Evolutionary conservation across 2,888 invertebrate species (phyloP), one percentile per base, ranked within the genome.

Genomic region (Dioctria rufipes): DNA sequence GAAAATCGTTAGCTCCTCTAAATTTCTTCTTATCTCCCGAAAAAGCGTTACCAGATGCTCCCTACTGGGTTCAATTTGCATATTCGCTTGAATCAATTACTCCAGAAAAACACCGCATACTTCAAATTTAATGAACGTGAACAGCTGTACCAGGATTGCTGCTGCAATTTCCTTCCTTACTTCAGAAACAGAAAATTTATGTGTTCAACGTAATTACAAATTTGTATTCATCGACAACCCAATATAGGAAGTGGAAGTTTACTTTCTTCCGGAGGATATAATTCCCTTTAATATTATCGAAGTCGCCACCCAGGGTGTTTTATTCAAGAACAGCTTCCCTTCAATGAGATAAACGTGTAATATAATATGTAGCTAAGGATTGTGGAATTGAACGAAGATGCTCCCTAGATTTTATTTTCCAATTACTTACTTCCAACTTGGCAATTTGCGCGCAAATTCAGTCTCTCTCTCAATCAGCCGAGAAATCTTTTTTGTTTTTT

Each of bases 181-280:
- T 54, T 5, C 61, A 6, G 4, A n/a, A 60, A 60, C 42, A 42
- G 73, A 81, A 25, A 25, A 81, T 81, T 81, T 81, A 81, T 77
- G 80, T 73, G 75, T 77, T 69, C 60, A 65, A 81, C 65, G 67
- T 81, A 81, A 81, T 81, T 81, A 81, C 79, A 75, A 80, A 54
- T 81, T 81, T 81, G 81, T 81, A 81, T 80, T 81, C 80, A 75
- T 49, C 66, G 81, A 67, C 39, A 60, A 39, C 73, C 8, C n/a
- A 39, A 8, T 9, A 37, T n/a, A 25, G 25, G 71, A 54, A 39
- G 39, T 5, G 40, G 61, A 37, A 37, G 37, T 61, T 61, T 25
- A 25, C 37, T 61, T 37, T 5, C 61, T 39, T 39, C 37, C 61
- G 8, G 61, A 25, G 39, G 39, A 25, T 4, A 61, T 25, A 39